Evolutionary conservation across 2,113 vertebrate species (phyloP).

Genomic region (Choloepus hoffmanni): DNA sequence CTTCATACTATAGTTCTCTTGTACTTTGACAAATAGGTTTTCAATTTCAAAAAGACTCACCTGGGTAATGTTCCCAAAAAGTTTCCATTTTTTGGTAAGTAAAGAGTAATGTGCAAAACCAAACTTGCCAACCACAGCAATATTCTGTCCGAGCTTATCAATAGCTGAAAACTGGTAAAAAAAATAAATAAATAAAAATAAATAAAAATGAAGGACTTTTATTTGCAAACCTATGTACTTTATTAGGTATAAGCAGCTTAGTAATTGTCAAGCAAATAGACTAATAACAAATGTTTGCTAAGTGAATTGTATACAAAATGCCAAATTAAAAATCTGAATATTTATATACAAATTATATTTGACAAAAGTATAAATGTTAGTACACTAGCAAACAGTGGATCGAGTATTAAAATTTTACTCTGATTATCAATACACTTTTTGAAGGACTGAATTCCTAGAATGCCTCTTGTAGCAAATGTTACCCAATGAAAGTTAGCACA

Average conservation of each 20-base stretch:
- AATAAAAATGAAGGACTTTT: constrained; percentile 37
- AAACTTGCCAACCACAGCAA: constrained; percentile 96
- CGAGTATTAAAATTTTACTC: constrained; percentile 37
- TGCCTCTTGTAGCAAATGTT: not conserved
- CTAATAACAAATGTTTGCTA: constrained; percentile 47
- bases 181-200: not conserved
- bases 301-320: constrained; percentile 55
- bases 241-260: constrained; percentile 53
- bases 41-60: constrained; percentile 84
- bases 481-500: constrained; percentile 56
- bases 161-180: constrained; percentile 95
- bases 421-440: not conserved
- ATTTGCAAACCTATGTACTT: constrained; percentile 41
- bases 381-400: not conserved
- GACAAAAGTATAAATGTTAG: constrained; percentile 27
- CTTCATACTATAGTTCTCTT: not conserved
- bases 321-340: constrained; percentile 2
- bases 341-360: constrained; percentile 6
- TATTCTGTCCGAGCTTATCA: constrained; percentile 96
- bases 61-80: constrained; percentile 99
- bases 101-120: constrained; percentile 99
- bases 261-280: not conserved
- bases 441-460: constrained; percentile 39
- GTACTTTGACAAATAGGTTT: constrained; percentile 31
- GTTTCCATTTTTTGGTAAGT: constrained; percentile 98